Evolutionary conservation across 2,113 vertebrate species (phyloP).

Genomic region (Ceyx cyanopectus): DNA sequence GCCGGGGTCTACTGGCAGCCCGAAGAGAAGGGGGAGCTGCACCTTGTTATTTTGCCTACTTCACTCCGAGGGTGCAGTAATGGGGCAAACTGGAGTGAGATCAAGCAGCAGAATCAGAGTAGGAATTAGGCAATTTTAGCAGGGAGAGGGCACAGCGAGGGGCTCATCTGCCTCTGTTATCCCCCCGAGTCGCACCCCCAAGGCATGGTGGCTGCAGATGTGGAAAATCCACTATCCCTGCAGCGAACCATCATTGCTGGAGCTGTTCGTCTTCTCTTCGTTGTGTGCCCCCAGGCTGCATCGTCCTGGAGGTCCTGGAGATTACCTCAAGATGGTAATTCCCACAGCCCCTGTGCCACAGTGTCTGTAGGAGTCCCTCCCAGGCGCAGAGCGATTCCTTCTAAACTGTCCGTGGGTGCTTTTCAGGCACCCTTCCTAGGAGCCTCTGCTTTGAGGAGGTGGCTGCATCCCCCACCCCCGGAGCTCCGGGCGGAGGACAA

Average conservation of each 20-base stretch:
- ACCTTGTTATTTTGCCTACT: neutral
- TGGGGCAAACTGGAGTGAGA: neutral
- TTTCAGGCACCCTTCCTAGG: neutral
- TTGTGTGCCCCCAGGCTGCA: neutral
- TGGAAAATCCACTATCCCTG: neutral
- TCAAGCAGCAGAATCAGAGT: neutral
- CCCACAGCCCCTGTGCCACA: neutral
- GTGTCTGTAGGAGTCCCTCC: neutral
- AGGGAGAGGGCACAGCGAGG: neutral
- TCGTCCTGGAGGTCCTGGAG: neutral
- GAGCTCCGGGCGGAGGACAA: neutral
- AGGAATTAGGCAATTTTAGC: too few species aligned
- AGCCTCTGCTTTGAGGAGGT: neutral
- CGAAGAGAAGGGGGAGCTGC: neutral
- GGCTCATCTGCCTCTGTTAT: neutral
- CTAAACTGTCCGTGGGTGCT: neutral
- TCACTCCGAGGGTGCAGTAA: neutral
- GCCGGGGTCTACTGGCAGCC: neutral
- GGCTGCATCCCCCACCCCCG: neutral
- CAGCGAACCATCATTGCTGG: neutral
- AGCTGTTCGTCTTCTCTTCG: neutral
- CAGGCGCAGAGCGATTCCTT: accelerated
- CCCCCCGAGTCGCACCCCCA: neutral
- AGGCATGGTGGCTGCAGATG: neutral
- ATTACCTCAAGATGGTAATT: neutral